Evolutionary conservation across 2,888 invertebrate genomes (phyloP).

Genomic region (Cryptus viduatorius): DNA sequence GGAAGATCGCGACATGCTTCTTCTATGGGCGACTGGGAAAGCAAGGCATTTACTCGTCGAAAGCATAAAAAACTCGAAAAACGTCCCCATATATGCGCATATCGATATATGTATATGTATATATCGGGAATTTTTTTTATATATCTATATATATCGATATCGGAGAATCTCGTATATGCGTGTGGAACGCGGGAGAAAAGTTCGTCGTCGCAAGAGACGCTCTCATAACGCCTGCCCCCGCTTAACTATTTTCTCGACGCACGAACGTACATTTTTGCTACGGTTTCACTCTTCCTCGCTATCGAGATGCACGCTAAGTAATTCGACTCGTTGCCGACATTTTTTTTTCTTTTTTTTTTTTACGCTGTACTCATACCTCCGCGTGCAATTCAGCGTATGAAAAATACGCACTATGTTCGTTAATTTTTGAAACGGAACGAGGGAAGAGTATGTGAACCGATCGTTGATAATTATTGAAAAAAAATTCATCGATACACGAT

Average conservation of each 20-base stretch:
- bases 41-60: not conserved
- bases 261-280: constrained; percentile 67
- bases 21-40: constrained; percentile 6
- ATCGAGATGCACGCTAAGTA: constrained; percentile 32
- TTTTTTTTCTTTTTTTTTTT: constrained; percentile 33
- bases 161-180: constrained; percentile 18
- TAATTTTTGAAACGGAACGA: not conserved
- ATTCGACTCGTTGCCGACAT: constrained; percentile 35
- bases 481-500: no score
- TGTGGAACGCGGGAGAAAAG: constrained; percentile 55
- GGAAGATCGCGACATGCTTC: constrained; percentile 41
- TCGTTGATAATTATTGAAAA: no score
- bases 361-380: constrained; percentile 16
- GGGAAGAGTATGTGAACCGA: no score
- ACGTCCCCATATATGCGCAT: not conserved
- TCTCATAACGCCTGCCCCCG: constrained; percentile 42
- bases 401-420: constrained; percentile 26
- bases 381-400: constrained; percentile 31
- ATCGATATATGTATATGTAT: no score
- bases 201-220: constrained; percentile 60
- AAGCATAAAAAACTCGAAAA: not conserved
- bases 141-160: constrained; percentile 54
- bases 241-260: constrained; percentile 23
- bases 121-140: not conserved
- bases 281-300: constrained; percentile 71